Conservation (phyloP, 2,113 vertebrate species). For the Pedetes capensis region DNA sequence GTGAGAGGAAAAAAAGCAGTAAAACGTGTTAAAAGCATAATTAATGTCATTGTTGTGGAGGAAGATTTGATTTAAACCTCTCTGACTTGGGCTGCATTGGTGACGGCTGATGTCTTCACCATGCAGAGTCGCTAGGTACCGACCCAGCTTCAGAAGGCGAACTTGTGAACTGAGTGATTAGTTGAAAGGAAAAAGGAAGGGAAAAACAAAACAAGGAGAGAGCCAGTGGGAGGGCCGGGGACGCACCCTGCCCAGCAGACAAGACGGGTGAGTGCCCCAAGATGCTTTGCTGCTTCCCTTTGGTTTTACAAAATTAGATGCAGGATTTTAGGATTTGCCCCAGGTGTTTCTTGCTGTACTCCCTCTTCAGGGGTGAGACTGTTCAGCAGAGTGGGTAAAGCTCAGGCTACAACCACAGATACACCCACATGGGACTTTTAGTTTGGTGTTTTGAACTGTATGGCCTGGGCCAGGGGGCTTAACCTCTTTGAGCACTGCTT, state of each 20-base stretch:
- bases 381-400: neutral
- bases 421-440: accelerated
- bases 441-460: neutral
- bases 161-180: slow-evolving; percentile 59
- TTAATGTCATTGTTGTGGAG: slow-evolving; percentile 88
- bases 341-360: accelerated
- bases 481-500: slow-evolving; percentile 35
- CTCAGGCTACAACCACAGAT: neutral
- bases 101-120: slow-evolving; percentile 74
- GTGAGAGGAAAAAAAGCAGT: slow-evolving; percentile 82
- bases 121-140: slow-evolving; percentile 20
- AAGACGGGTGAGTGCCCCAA: slow-evolving; percentile 32
- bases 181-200: neutral
- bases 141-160: slow-evolving; percentile 33
- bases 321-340: no score
- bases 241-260: neutral
- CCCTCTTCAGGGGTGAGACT: neutral
- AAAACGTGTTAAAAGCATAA: slow-evolving; percentile 90
- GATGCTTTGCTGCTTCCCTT: neutral
- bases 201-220: neutral
- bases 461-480: neutral
- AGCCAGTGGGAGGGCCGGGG: neutral
- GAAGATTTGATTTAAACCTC: slow-evolving; percentile 86
- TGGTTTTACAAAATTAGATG: neutral
- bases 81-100: slow-evolving; percentile 63